Base-by-base conservation (phyloP, 2,888 invertebrate genomes). In the Philonicus albiceps region DNA sequence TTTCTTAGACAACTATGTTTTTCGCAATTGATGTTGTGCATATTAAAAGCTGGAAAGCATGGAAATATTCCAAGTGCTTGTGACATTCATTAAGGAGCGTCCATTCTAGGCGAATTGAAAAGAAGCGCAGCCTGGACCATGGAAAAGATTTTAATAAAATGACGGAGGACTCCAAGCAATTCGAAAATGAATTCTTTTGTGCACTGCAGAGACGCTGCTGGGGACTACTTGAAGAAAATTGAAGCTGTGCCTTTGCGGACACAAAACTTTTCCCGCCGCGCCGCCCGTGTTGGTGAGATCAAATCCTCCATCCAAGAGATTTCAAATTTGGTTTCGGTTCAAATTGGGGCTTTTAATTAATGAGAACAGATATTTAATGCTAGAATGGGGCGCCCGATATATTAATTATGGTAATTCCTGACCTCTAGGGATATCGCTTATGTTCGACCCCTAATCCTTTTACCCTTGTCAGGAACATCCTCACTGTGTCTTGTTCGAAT, bases 11-110 rank as follows among this genome's bases (percentile, higher is more conserved):
- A 81, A 81, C 81, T 81, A 55, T 81, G 81, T 81, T 55, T 34
- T 19, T 81, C 81, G 81, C 81, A 81, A 81, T 81, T 81, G 81
- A 81, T 81, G 81, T 81, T 81, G 55, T 81, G 81, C 81, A 81
- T 81, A 81, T 81, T 81, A 81, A 81, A 81, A 81, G 55, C 55
- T 34, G 53, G 31, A 30, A 22, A 81, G 81, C 81, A 49, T 64
- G 81, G 64, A 81, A 55, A 81, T 64, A 81, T 81, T 81, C 81
- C 81, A 64, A 81, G 64, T 81, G 49, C 81, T 81, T 81, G 55
- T 64, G 81, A 81, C 19, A 55, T 81, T 81, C 81, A 81, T 64
- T 81, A 81, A 55, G 81, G 19, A 81, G 34, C 43, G 81, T 81
- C 81, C 27, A 19, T 34, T 81, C 55, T 53, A 16, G 7, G 34